Evolutionary conservation across 2,888 invertebrate genomes (phyloP).

Genomic region (Girardia tigrina): DNA sequence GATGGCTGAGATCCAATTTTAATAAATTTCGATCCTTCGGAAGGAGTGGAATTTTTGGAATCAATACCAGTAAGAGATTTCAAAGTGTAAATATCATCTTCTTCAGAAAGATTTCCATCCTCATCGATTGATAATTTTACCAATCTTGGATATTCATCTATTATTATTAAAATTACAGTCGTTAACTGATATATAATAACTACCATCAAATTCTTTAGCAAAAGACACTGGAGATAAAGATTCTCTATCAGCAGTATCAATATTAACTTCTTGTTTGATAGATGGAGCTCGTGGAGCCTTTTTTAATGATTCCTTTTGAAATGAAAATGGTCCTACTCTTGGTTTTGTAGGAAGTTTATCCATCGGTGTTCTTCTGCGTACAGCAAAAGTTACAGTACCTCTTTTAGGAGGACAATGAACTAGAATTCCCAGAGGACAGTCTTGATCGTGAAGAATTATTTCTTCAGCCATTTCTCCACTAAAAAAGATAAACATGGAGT

Average conservation of each 20-base stretch:
- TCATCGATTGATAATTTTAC: neutral
- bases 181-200: neutral
- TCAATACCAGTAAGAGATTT: neutral
- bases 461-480: constrained; percentile 52
- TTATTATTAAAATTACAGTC: neutral
- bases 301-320: constrained; percentile 41
- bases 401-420: constrained; percentile 25
- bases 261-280: neutral
- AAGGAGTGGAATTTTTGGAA: neutral
- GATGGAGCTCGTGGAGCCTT: neutral
- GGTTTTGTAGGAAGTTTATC: constrained; percentile 63
- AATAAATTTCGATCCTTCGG: constrained; percentile 5
- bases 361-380: constrained; percentile 77
- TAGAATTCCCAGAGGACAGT: constrained; percentile 77
- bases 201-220: neutral
- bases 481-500: no score
- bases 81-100: neutral
- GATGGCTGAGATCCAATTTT: neutral
- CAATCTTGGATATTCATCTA: neutral
- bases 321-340: constrained; percentile 40
- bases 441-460: constrained; percentile 85
- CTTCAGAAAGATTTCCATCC: neutral
- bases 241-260: no score
- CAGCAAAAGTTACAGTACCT: constrained; percentile 91
- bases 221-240: neutral